These are phyloP conservation scores for Gnathonemus longibarbis DNA, from an alignment of 2,113 vertebrate species.

Conservation along the genomic window DNA sequence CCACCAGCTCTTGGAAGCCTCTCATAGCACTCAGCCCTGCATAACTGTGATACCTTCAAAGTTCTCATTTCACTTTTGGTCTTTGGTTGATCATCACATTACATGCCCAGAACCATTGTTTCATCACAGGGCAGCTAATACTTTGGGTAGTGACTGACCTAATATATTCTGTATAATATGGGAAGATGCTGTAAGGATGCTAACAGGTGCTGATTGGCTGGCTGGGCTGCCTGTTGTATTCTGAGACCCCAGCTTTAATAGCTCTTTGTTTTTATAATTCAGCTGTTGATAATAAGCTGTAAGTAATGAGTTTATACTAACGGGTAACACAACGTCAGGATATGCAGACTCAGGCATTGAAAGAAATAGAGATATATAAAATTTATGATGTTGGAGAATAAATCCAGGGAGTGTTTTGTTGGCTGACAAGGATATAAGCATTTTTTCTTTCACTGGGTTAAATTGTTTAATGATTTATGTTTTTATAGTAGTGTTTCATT, in stretches of 20 bases:
- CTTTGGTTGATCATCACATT: neutral
- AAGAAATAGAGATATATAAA: neutral
- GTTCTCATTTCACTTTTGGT: neutral
- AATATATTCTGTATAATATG: neutral
- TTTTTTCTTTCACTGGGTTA: neutral
- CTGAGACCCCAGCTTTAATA: neutral
- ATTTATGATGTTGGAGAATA: neutral
- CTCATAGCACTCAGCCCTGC: too few relatives aligned
- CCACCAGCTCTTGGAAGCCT: neutral
- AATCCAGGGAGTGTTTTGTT: neutral
- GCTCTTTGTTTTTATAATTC: neutral
- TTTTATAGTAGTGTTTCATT: conserved; percentile 1
- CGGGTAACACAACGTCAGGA: neutral
- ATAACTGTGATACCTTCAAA: neutral
- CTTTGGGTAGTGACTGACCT: neutral
- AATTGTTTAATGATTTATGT: neutral
- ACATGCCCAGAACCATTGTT: neutral
- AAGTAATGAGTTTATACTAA: neutral
- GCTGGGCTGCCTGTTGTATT: neutral
- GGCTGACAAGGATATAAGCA: neutral
- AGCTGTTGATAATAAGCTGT: neutral
- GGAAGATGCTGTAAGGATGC: neutral
- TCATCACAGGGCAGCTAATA: neutral
- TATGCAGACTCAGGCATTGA: neutral
- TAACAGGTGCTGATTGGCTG: neutral